A percentile compares a stretch with the other conserved stretches of the same genome.
These are phyloP conservation scores for Nixonia krombeini DNA, from an alignment of 1,140 invertebrate species.

Conservation along the genomic window DNA sequence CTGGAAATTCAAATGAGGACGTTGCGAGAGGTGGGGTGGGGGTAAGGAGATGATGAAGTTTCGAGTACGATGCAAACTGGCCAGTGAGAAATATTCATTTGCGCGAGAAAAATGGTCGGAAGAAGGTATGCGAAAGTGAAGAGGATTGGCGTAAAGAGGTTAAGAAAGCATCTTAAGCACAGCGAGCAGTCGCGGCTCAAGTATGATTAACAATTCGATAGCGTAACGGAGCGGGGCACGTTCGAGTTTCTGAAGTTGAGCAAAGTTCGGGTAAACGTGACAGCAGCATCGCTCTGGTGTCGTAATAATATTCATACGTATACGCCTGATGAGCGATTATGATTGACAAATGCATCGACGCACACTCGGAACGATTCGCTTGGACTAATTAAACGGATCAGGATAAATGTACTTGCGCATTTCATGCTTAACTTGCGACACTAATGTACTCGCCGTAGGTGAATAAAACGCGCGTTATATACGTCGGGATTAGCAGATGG, in stretches of 20 bases:
- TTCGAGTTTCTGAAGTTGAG: too few relatives aligned
- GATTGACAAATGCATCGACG: slow-evolving; percentile 42
- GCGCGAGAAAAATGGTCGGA: slow-evolving; percentile 24
- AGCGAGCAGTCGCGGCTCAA: too few relatives aligned
- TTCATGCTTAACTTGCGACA: slow-evolving; percentile 30
- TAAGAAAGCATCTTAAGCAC: too few relatives aligned
- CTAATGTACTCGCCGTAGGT: slow-evolving; percentile 23
- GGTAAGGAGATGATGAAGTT: too few relatives aligned
- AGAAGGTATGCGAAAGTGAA: neutral
- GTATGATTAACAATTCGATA: too few relatives aligned
- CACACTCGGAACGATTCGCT: slow-evolving; percentile 10
- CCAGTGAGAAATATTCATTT: slow-evolving; percentile 27
- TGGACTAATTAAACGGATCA: slow-evolving; percentile 42
- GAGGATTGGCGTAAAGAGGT: too few relatives aligned
- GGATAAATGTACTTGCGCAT: slow-evolving; percentile 37
- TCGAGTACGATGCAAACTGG: slow-evolving; percentile 31
- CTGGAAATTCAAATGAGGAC: slow-evolving; percentile 29
- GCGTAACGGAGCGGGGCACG: too few relatives aligned
- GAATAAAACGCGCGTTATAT: slow-evolving; percentile 34
- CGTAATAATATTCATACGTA: slow-evolving; percentile 37
- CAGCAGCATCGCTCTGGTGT: slow-evolving; percentile 24
- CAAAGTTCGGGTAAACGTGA: neutral
- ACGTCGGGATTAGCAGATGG: slow-evolving; percentile 23
- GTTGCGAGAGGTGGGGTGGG: slow-evolving; percentile 14
- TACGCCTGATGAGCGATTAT: slow-evolving; percentile 33